A percentile compares a stretch with the other conserved stretches of the same genome.
Conservation (phyloP, 2,888 invertebrate genomes). For the Diabrotica balteata region DNA sequence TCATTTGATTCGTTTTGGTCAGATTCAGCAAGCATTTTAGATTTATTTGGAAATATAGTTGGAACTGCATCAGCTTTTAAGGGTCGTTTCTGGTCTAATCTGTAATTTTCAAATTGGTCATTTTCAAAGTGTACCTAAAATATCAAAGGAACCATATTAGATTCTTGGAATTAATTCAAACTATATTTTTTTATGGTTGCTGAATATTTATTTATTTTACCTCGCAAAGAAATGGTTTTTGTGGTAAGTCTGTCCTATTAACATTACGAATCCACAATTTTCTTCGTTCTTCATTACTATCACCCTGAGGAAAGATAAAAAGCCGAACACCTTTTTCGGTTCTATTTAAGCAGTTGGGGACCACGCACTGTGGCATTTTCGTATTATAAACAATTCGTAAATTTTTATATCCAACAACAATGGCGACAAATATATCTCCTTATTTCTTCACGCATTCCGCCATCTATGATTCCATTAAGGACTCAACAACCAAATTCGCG, state of each 20-base stretch:
- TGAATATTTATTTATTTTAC: background rate
- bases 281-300: slow-evolving; percentile 22
- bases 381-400: background rate
- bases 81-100: slow-evolving; percentile 16
- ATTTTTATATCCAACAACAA: slow-evolving; percentile 2
- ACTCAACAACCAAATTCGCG: no score
- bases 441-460: background rate
- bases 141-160: background rate
- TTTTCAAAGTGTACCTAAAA: slow-evolving; percentile 27
- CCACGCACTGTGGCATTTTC: slow-evolving; percentile 22
- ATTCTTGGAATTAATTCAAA: background rate
- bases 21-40: no score
- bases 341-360: slow-evolving; percentile 14
- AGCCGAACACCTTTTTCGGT: slow-evolving; percentile 15
- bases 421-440: slow-evolving; percentile 1
- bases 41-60: slow-evolving; percentile 8
- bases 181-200: no score
- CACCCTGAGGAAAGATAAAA: slow-evolving; percentile 19
- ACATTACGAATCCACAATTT: slow-evolving; percentile 19
- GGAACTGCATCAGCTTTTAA: slow-evolving; percentile 26
- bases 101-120: slow-evolving; percentile 29
- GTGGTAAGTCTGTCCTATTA: slow-evolving; percentile 14
- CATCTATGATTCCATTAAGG: no score
- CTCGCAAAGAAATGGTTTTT: slow-evolving; percentile 19
- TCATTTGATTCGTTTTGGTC: background rate